Conservation (phyloP, 2,888 invertebrate genomes). For the Isotomurus palustris region DNA sequence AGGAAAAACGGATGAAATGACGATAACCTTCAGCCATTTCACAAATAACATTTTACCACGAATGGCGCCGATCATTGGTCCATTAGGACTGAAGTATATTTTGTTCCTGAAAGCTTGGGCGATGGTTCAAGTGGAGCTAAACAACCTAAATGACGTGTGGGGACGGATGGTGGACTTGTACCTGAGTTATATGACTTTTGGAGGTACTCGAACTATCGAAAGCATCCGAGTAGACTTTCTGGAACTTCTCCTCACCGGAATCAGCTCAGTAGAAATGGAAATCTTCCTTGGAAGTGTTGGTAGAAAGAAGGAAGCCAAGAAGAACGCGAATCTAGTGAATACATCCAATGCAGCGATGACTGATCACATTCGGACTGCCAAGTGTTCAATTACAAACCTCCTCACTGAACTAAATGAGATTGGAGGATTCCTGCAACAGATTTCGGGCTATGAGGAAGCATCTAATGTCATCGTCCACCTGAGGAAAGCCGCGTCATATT, state of each 20-base stretch:
- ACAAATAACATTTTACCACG: constrained; percentile 28
- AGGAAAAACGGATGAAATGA: constrained; percentile 16
- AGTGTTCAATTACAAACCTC: constrained; percentile 37
- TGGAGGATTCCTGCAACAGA: constrained; percentile 33
- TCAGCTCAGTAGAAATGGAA: constrained; percentile 42
- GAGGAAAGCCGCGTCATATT: constrained; percentile 33
- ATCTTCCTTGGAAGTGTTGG: constrained; percentile 41
- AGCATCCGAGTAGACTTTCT: constrained; percentile 38
- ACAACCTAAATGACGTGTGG: constrained; percentile 40
- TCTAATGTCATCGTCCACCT: constrained; percentile 24
- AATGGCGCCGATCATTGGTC: constrained; percentile 35
- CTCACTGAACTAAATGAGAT: constrained; percentile 41
- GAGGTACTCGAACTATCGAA: constrained; percentile 25
- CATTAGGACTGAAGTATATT: constrained; percentile 38
- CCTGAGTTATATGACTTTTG: constrained; percentile 40
- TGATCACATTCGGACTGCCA: constrained; percentile 37
- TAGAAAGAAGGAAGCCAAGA: constrained; percentile 44
- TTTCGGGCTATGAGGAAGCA: constrained; percentile 29
- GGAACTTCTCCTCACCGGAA: constrained; percentile 40
- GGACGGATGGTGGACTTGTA: constrained; percentile 37
- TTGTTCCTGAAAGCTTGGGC: constrained; percentile 40
- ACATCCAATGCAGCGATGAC: constrained; percentile 32
- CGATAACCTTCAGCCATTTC: constrained; percentile 27
- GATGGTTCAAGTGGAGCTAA: constrained; percentile 36
- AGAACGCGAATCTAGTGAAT: constrained; percentile 32